Evolutionary conservation across 2,888 invertebrate species (phyloP).

Genomic region (Patella caerulea): DNA sequence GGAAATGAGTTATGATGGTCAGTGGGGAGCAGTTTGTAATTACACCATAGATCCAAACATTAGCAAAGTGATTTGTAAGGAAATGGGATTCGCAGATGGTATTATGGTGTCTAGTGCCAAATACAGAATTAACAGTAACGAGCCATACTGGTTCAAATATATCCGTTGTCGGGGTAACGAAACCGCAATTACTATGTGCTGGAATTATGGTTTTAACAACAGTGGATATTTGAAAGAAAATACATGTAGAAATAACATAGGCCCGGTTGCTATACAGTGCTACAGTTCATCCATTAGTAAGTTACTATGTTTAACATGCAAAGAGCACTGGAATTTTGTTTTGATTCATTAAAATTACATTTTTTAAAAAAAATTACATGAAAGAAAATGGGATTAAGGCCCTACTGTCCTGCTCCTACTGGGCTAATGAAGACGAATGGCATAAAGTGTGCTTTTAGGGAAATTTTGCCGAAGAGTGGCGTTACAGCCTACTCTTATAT

Average conservation of each 20-base stretch:
- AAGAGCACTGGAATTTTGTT: too few relatives aligned
- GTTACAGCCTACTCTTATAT: too few relatives aligned
- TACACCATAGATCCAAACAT: conserved; percentile 49
- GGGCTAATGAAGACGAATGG: too few relatives aligned
- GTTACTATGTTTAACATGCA: too few relatives aligned
- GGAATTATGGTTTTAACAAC: conserved; percentile 53
- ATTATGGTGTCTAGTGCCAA: conserved; percentile 29
- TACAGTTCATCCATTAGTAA: conserved; percentile 24
- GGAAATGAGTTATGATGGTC: conserved; percentile 51
- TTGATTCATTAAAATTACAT: too few relatives aligned
- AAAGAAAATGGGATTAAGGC: too few relatives aligned
- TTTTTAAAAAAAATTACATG: too few relatives aligned
- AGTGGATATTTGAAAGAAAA: too few relatives aligned
- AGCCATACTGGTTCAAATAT: conserved; percentile 39
- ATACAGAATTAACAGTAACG: conserved; percentile 40
- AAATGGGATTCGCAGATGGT: conserved; percentile 37
- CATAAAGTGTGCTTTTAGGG: too few relatives aligned
- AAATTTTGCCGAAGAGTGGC: too few relatives aligned
- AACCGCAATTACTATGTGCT: conserved; percentile 43
- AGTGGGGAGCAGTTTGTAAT: conserved; percentile 59
- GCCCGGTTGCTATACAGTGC: conserved; percentile 45
- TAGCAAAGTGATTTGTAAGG: conserved; percentile 53
- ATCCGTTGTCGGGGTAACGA: conserved; percentile 50
- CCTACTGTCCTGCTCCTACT: too few relatives aligned
- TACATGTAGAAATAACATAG: too few relatives aligned